These are phyloP conservation scores for human DNA, from an alignment of 2,113 vertebrate genomes.

Conservation along the genomic window GRCh38 chr20:12610001-12610500, in stretches of 20 bases:
- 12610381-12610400: not conserved
- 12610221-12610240: not conserved
- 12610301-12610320: slow-evolving; percentile 2
- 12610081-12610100: not conserved
- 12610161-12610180: not conserved
- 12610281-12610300: not conserved
- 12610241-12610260: not conserved
- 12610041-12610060: not conserved
- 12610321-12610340: not conserved
- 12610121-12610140: not conserved
- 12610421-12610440: not conserved
- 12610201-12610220: not conserved
- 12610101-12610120: not conserved
- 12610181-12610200: not conserved
- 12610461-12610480: not conserved
- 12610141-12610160: not conserved
- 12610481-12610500: not conserved
- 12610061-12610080: not conserved
- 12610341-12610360: not conserved
- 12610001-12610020: not conserved
- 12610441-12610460: not conserved
- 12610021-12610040: not conserved
- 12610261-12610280: not conserved
- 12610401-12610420: not conserved
- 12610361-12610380: not conserved